These are phyloP conservation scores for Heliopora coerulea DNA, from an alignment of 92 coral and sea anemone genomes.

Conservation along the genomic window DNA sequence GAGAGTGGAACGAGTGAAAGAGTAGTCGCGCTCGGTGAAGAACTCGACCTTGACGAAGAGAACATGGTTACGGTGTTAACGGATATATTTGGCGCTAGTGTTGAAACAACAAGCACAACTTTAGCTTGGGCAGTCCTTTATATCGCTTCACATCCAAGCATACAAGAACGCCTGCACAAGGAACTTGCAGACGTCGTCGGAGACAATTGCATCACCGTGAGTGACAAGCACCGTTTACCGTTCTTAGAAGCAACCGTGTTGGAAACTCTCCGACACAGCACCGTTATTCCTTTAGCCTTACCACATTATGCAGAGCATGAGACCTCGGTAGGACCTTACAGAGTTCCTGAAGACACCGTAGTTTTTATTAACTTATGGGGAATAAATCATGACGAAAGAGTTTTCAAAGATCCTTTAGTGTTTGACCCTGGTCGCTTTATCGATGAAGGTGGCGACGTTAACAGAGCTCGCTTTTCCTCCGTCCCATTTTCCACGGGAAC, in stretches of 20 bases:
- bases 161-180: slow-evolving; percentile 65
- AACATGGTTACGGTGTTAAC: slow-evolving; percentile 70
- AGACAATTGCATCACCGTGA: slow-evolving; percentile 55
- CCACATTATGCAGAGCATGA: slow-evolving; percentile 91
- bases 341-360: slow-evolving; percentile 72
- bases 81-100: slow-evolving; percentile 92
- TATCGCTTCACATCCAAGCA: slow-evolving; percentile 70
- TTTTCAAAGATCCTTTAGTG: slow-evolving; percentile 69
- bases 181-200: slow-evolving; percentile 72
- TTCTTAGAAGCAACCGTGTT: slow-evolving; percentile 90
- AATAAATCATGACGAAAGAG: slow-evolving; percentile 82
- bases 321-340: slow-evolving; percentile 74
- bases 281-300: slow-evolving; percentile 86
- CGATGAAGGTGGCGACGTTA: slow-evolving; percentile 61
- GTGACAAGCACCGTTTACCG: slow-evolving; percentile 76
- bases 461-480: slow-evolving; percentile 64
- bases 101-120: slow-evolving; percentile 74
- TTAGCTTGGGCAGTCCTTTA: slow-evolving; percentile 82
- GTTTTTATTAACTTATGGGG: slow-evolving; percentile 94
- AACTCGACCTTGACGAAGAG: slow-evolving; percentile 67
- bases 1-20: slow-evolving; percentile 33
- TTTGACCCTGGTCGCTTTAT: slow-evolving; percentile 86
- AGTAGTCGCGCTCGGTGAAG: slow-evolving; percentile 52
- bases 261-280: slow-evolving; percentile 82
- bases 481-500: slow-evolving; percentile 89